These are phyloP conservation scores for Hippoglossus stenolepis DNA, from an alignment of 2,113 vertebrate genomes.

Conservation along the genomic window DNA sequence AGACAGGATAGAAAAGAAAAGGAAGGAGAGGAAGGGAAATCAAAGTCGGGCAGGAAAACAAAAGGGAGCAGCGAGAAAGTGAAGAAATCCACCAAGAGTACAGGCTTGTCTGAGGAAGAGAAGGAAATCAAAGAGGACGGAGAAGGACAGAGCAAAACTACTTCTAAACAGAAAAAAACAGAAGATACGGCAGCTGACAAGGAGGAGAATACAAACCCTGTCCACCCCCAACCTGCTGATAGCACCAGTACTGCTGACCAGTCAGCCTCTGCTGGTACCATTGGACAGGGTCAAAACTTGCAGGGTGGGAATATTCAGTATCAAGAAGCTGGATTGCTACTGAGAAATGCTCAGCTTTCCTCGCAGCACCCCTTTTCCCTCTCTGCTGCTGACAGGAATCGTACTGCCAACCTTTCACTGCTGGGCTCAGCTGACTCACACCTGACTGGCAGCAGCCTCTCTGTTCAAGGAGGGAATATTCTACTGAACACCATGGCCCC, in stretches of 20 bases:
- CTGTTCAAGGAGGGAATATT: constrained; percentile 46
- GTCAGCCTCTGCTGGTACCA: constrained; percentile 10
- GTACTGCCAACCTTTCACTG: constrained; percentile 33
- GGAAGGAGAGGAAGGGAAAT: neutral
- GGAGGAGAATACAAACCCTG: neutral
- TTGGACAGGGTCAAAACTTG: constrained; percentile 11
- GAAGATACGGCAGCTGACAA: constrained; percentile 7
- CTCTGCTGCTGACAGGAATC: constrained; percentile 20
- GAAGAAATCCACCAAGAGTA: constrained; percentile 34
- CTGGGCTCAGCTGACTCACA: constrained; percentile 33
- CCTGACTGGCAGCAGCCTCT: constrained; percentile 25
- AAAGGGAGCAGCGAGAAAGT: constrained; percentile 14
- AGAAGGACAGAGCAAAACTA: constrained; percentile 4
- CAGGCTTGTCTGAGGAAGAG: neutral
- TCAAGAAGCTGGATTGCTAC: constrained; percentile 29
- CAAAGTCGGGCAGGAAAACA: constrained; percentile 16
- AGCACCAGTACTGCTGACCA: neutral
- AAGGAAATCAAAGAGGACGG: neutral
- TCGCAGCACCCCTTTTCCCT: constrained; percentile 12
- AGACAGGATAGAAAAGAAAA: constrained; percentile 39
- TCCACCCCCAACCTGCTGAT: neutral
- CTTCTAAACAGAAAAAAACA: constrained; percentile 17
- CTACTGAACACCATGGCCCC: constrained; percentile 5
- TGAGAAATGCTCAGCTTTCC: constrained; percentile 18
- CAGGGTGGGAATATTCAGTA: constrained; percentile 16